phyloP scores from a whole-genome alignment of 2,113 vertebrate genomes.

The Amphilophus citrinellus region DNA sequence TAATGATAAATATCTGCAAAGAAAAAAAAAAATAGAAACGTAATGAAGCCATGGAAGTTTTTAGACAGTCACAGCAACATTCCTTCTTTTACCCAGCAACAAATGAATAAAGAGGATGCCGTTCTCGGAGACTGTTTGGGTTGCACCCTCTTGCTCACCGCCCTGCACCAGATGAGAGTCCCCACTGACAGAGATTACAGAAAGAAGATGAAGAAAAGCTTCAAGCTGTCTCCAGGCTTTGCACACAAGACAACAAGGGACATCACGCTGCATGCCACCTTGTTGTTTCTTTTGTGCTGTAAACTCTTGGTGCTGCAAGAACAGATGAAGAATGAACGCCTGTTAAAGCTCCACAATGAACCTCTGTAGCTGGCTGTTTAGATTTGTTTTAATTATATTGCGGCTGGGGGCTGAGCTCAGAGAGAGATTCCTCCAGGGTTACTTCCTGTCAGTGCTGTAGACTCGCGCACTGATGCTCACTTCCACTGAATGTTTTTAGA shows the following conservation, averaged over 20 bases:
- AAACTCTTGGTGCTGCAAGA: slow-evolving; percentile 54
- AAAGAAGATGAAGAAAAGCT: slow-evolving; percentile 62
- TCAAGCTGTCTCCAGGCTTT: slow-evolving; percentile 63
- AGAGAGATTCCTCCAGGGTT: slow-evolving; percentile 58
- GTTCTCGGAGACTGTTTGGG: slow-evolving; percentile 41
- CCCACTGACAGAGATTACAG: slow-evolving; percentile 63
- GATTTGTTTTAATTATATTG: slow-evolving; percentile 77
- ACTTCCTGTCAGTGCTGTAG: slow-evolving; percentile 58
- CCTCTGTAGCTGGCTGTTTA: slow-evolving; percentile 56
- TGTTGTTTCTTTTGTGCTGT: slow-evolving; percentile 63
- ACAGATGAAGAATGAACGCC: slow-evolving; percentile 54
- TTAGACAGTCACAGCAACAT: background rate
- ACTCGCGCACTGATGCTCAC: slow-evolving; percentile 47
- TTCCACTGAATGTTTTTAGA: slow-evolving; percentile 14
- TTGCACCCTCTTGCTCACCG: slow-evolving; percentile 49
- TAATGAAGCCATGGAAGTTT: background rate
- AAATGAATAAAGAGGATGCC: slow-evolving; percentile 17
- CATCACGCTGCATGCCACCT: slow-evolving; percentile 51
- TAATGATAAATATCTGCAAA: background rate
- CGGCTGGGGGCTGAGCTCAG: slow-evolving; percentile 69
- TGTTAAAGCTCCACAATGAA: slow-evolving; percentile 55
- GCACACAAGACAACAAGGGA: slow-evolving; percentile 59
- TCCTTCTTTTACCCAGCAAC: slow-evolving; percentile 22
- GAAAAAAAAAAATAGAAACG: background rate
- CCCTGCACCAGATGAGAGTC: slow-evolving; percentile 43